Evolutionary conservation across 2,888 invertebrate genomes (phyloP).

Genomic region (Lottia gigantea): DNA sequence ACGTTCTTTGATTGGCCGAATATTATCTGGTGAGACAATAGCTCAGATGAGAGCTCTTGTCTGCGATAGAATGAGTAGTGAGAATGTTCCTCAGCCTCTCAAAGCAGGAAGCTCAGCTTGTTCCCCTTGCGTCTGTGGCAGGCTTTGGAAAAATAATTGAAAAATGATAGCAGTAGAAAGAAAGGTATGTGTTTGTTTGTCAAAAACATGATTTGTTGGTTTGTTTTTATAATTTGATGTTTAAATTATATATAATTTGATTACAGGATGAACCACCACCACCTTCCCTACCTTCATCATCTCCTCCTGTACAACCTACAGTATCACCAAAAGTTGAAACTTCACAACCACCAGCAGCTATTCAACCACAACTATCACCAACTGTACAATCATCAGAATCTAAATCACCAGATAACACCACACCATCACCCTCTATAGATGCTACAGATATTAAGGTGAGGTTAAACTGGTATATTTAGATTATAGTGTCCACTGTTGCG

Average conservation of each 20-base stretch:
- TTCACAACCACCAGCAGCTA: constrained; percentile 21
- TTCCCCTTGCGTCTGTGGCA: no score
- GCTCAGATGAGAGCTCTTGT: no score
- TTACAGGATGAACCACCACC: constrained; percentile 49
- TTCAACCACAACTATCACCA: constrained; percentile 24
- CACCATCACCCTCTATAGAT: not conserved
- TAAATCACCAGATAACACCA: no score
- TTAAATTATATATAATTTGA: not conserved
- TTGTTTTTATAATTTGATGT: not conserved
- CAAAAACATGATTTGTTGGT: no score
- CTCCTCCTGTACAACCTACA: constrained; percentile 41
- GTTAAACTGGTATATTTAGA: not conserved
- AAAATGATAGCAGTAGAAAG: no score
- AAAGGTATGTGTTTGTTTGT: no score
- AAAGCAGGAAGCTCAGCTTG: no score
- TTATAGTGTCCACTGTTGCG: not conserved
- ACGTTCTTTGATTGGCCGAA: no score
- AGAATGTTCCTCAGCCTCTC: no score
- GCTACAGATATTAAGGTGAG: not conserved
- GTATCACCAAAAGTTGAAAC: constrained; percentile 22
- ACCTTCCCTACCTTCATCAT: constrained; percentile 42
- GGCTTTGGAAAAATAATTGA: no score
- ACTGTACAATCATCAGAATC: constrained; percentile 14
- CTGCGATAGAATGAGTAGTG: no score
- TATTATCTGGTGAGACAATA: no score